Evolutionary conservation across 2,113 vertebrate genomes (phyloP).

Genomic region (Tauraco erythrolophus): DNA sequence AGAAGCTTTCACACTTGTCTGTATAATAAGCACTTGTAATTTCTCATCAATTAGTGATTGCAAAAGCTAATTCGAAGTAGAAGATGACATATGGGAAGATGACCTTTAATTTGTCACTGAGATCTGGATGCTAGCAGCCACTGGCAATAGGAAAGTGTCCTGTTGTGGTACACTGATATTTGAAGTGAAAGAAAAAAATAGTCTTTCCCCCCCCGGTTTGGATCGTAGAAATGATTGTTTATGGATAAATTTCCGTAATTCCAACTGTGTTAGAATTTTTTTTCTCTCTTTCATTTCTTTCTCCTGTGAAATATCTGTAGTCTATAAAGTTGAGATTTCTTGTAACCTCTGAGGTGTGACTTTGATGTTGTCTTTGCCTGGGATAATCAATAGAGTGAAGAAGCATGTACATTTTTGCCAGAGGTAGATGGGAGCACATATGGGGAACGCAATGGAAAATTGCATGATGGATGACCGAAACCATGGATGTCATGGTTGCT

Average conservation of each 20-base stretch:
- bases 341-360: background rate
- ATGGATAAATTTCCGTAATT: background rate
- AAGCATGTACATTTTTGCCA: background rate
- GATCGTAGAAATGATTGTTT: background rate
- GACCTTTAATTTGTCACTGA: background rate
- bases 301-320: background rate
- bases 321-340: background rate
- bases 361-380: background rate
- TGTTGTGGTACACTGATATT: background rate
- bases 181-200: background rate
- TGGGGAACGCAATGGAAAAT: background rate
- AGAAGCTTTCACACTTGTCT: slow-evolving; percentile 19
- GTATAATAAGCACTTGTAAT: slow-evolving; percentile 27
- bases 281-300: background rate
- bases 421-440: background rate
- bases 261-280: background rate
- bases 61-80: background rate
- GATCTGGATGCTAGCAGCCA: background rate
- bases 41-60: slow-evolving; percentile 33
- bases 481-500: background rate
- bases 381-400: background rate
- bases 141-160: background rate
- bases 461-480: background rate
- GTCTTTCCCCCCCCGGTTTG: accelerated
- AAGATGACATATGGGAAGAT: background rate